These are phyloP conservation scores for Hecatera dysodea DNA, from an alignment of 2,888 invertebrate genomes.

Conservation along the genomic window DNA sequence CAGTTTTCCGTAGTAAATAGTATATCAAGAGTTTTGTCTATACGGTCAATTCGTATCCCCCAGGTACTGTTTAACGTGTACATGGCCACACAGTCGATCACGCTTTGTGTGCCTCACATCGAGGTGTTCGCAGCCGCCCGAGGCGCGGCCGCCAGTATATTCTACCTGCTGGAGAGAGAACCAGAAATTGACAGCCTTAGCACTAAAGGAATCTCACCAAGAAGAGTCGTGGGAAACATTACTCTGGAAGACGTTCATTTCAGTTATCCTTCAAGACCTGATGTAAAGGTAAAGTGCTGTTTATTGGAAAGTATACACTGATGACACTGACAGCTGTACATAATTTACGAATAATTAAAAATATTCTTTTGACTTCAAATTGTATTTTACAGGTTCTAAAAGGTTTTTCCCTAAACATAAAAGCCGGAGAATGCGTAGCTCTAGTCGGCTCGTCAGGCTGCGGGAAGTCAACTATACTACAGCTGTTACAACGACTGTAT, in stretches of 20 bases:
- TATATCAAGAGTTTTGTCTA: not conserved
- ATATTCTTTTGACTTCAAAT: too few species aligned
- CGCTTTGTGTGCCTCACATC: constrained; percentile 93
- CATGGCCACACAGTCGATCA: constrained; percentile 94
- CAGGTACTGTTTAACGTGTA: constrained; percentile 94
- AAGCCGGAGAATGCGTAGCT: constrained; percentile 93
- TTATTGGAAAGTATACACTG: not conserved
- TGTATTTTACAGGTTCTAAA: constrained; percentile 90
- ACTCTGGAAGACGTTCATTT: constrained; percentile 93
- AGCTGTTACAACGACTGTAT: constrained; percentile 94
- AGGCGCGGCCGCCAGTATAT: constrained; percentile 94
- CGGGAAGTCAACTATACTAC: constrained; percentile 95
- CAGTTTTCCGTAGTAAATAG: not conserved
- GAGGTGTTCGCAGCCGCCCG: constrained; percentile 94
- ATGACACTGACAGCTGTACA: not conserved
- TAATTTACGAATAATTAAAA: not conserved
- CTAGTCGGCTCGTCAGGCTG: constrained; percentile 94
- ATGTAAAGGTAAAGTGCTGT: constrained; percentile 88
- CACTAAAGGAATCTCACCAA: constrained; percentile 91
- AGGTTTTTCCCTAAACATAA: constrained; percentile 92
- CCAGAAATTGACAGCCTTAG: constrained; percentile 93
- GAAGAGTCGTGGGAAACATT: constrained; percentile 92
- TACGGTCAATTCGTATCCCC: not conserved
- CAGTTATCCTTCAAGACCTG: constrained; percentile 94
- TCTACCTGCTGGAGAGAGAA: constrained; percentile 92